These are phyloP conservation scores for Spodoptera picta DNA, from an alignment of 2,888 invertebrate genomes.

Conservation along the genomic window DNA sequence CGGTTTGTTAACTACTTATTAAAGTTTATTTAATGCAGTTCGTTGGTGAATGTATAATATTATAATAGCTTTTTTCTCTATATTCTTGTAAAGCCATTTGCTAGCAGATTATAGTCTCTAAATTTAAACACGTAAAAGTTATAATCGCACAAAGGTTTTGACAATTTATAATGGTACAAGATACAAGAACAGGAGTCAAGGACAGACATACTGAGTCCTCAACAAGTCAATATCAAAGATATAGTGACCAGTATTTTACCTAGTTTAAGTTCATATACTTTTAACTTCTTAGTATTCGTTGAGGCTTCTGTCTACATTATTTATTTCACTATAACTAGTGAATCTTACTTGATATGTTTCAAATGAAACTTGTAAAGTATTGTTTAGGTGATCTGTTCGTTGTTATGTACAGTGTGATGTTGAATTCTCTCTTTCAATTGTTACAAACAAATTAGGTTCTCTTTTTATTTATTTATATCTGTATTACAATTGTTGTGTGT, in stretches of 20 bases:
- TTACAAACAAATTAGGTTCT: conserved; percentile 33
- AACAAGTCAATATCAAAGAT: conserved; percentile 36
- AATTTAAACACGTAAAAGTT: conserved; percentile 13
- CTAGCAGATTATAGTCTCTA: conserved; percentile 17
- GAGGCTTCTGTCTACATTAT: conserved; percentile 20
- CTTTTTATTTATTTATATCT: conserved; percentile 14
- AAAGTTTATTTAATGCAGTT: conserved; percentile 48
- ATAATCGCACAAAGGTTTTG: conserved; percentile 15
- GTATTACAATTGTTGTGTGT: conserved; percentile 34
- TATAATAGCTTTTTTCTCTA: conserved; percentile 19
- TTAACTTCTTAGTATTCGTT: conserved; percentile 37
- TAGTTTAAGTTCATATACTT: conserved; percentile 48
- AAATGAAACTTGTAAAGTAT: conserved; percentile 22
- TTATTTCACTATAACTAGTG: conserved; percentile 7
- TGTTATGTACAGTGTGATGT: conserved; percentile 29
- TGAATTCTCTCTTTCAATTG: conserved; percentile 30
- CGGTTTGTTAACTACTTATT: conserved; percentile 61
- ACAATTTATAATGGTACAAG: conserved; percentile 37
- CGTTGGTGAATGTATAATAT: conserved; percentile 29
- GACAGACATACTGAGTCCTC: conserved; percentile 18
- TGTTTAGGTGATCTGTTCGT: conserved; percentile 31
- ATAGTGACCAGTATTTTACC: conserved; percentile 56
- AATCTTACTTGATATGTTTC: conserved; percentile 20
- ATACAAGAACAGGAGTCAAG: conserved; percentile 18
- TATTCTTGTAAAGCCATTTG: conserved; percentile 21